These are phyloP conservation scores for Labeo rohita DNA, from an alignment of 2,113 vertebrate genomes.

Conservation along the genomic window DNA sequence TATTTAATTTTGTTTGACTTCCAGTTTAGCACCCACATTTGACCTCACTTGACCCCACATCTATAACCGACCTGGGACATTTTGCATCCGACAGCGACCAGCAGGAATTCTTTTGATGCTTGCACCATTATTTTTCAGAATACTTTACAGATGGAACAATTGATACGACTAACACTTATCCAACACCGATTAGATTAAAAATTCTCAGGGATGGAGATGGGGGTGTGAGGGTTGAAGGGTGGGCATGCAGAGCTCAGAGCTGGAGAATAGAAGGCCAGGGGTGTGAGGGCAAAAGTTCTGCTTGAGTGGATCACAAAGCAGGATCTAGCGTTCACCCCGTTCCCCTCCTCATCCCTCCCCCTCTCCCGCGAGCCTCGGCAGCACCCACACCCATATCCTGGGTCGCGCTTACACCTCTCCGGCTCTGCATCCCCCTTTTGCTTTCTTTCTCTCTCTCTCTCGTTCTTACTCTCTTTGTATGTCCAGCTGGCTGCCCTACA, in stretches of 20 bases:
- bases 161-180: slow-evolving; percentile 19
- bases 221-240: slow-evolving; percentile 30
- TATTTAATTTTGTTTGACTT: neutral
- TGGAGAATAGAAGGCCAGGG: slow-evolving; percentile 49
- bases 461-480: slow-evolving; percentile 77
- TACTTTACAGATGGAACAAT: neutral
- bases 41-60: slow-evolving; percentile 7
- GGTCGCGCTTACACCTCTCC: slow-evolving; percentile 72
- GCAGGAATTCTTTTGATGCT: neutral
- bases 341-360: slow-evolving; percentile 54
- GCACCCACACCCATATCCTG: slow-evolving; percentile 64
- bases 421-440: slow-evolving; percentile 51
- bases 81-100: neutral
- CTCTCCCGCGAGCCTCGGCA: slow-evolving; percentile 53
- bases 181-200: slow-evolving; percentile 3
- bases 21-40: neutral
- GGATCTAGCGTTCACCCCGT: slow-evolving; percentile 62
- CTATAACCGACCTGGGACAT: neutral
- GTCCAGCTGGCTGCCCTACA: slow-evolving; percentile 81
- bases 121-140: neutral
- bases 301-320: slow-evolving; percentile 77
- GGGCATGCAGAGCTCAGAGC: slow-evolving; percentile 31
- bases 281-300: slow-evolving; percentile 72
- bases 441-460: slow-evolving; percentile 61
- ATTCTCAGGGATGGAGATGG: slow-evolving; percentile 45